Evolutionary conservation across 2,888 invertebrate species (phyloP), one percentile per base, ranked within the genome.

Genomic region (Tetrapedia diversipes): DNA sequence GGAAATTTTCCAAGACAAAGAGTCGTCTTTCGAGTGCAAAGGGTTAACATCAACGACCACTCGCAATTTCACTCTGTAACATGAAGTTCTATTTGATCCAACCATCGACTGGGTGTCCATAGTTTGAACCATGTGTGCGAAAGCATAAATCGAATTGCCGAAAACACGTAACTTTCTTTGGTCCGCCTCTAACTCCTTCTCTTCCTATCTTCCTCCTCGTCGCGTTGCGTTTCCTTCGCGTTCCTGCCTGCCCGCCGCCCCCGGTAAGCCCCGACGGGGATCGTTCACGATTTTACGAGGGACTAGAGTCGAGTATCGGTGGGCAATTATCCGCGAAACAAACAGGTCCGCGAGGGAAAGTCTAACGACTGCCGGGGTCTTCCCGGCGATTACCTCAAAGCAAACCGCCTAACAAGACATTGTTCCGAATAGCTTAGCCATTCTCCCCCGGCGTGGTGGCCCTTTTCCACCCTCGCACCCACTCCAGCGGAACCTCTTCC

Each of bases 381-480:
- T 87, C 83, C 81, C 83, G 75, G 84, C 88, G 88, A 90, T 90
- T 90, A 90, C 89, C 89, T 84, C 89, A 87, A 89, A 89, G 88
- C 88, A 89, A 89, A 88, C 89, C 88, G 84, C 86, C 90, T 89
- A 89, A 90, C 90, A 90, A 90, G 90, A 90, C 89, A 90, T 90
- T 90, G 89, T 90, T 90, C 89, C 86, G 88, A 87, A 90, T 89
- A 89, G 89, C 89, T 88, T 85, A 85, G 87, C 88, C 87, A 86
- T 88, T 89, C 87, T 80, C 79, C 77, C 83, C 77, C 73, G 74
- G 49, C 67, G 65, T 73, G 77, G 65, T 73, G 77, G 83, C 79
- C 78, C 86, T 84, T 79, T 80, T 78, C 86, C 81, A 79, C 85
- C 76, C 86, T 84, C 84, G 77, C 84, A 72, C 79, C 77, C 75